Conservation (phyloP, 2,113 vertebrate species). For the Holacanthus passer region DNA sequence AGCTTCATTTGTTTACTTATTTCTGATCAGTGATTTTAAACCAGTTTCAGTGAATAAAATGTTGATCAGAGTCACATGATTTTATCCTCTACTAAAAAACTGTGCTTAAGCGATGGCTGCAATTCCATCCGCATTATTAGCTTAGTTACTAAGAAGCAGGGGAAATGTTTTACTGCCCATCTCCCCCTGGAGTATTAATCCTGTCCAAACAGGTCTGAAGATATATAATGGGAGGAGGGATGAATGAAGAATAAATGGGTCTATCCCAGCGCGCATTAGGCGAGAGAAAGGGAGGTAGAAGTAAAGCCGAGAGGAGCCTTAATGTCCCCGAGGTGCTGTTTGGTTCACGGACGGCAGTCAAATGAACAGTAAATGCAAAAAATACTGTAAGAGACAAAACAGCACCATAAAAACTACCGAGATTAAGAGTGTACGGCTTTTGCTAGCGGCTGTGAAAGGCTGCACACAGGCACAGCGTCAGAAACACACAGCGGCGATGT, state of each 20-base stretch:
- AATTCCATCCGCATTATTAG: slow-evolving; percentile 60
- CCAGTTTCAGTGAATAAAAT: neutral
- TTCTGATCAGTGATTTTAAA: slow-evolving; percentile 17
- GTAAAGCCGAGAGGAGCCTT: slow-evolving; percentile 41
- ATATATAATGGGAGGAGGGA: slow-evolving; percentile 48
- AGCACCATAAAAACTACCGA: slow-evolving; percentile 4
- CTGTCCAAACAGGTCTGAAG: slow-evolving; percentile 59
- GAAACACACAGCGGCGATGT: neutral
- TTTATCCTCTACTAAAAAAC: neutral
- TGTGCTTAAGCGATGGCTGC: slow-evolving; percentile 20
- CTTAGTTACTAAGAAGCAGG: slow-evolving; percentile 39
- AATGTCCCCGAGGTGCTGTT: slow-evolving; percentile 33
- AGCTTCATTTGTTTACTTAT: neutral
- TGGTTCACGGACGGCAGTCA: slow-evolving; percentile 32
- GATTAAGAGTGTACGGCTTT: neutral
- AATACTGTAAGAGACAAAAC: neutral
- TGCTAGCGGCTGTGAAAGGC: neutral
- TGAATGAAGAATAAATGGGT: slow-evolving; percentile 53
- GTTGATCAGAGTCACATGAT: slow-evolving; percentile 14
- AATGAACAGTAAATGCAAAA: slow-evolving; percentile 9
- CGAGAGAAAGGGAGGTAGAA: neutral
- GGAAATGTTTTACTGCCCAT: slow-evolving; percentile 62
- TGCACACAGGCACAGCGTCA: neutral
- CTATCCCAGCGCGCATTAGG: slow-evolving; percentile 17
- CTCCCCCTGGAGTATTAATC: slow-evolving; percentile 67